Base-by-base conservation (phyloP, 2,113 vertebrate species). In the Paedocypris sp. region DNA sequence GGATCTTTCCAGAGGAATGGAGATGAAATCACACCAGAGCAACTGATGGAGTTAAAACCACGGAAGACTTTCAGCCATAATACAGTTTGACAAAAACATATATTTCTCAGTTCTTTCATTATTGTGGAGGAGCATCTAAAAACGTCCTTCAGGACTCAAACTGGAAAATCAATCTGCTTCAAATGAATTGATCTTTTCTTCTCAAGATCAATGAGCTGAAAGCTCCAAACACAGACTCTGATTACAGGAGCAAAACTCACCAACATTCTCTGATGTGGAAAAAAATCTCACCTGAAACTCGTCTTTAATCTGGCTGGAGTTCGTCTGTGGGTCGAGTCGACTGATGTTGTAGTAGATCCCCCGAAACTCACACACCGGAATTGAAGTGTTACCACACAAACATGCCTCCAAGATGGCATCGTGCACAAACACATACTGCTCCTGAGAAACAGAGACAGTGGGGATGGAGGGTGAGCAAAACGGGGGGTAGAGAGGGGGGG, bases 231-330 rank as follows among this genome's bases (percentile, higher is more conserved):
- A n/a, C n/a, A n/a, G n/a, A n/a, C n/a, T n/a, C n/a, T n/a, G n/a
- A n/a, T n/a, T n/a, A n/a, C n/a, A n/a, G n/a, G n/a, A n/a, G n/a
- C n/a, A n/a, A n/a, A n/a, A n/a, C n/a, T n/a, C n/a, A n/a, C n/a
- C 6, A 3, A 45, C 2, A 20, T 3, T 25, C 6, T n/a, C n/a
- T n/a, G n/a, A n/a, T n/a, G 23, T 47, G 2, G n/a, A 47, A 47
- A 28, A 2, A 23, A n/a, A 1, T 32, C 39, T 68, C 77, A 97
- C 94, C 94, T 97, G 93, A 77, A 98, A 98, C 68, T 98, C 94
- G 22, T 98, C 94, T 83, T 98, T 98, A 70, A 98, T 93, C 75
- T 98, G 94, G 79, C 93, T 97, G 83, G 92, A 96, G 82, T 97
- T 96, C 64, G 94, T 98, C 83, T 97, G 93, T 6, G 93, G 90